A percentile compares a stretch with the other conserved stretches of the same genome.
phyloP scores from a whole-genome alignment of 2,113 vertebrate species.

The Onychostoma macrolepis region DNA sequence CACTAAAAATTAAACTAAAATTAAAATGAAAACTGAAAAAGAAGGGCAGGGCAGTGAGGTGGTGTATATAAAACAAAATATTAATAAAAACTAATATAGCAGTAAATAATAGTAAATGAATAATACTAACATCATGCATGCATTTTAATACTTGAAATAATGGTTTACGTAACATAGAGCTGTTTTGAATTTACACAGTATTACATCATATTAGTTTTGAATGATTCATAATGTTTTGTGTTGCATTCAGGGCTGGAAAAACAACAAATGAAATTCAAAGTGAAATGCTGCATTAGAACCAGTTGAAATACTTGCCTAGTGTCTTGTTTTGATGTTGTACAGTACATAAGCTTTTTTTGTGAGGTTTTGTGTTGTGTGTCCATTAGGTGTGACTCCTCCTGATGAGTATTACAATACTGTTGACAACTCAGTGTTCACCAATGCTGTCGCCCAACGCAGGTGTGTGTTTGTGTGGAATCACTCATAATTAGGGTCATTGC shows the following conservation, averaged over 20 bases:
- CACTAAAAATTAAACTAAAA: no score
- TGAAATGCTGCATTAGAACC: background rate
- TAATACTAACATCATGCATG: no score
- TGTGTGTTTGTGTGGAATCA: conserved; percentile 60
- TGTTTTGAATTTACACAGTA: background rate
- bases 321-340: no score
- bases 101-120: no score
- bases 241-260: background rate
- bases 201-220: background rate
- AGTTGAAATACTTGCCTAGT: no score
- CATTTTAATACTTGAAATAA: no score
- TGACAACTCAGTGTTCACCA: conserved; percentile 92
- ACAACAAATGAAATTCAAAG: background rate
- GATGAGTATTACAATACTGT: conserved; percentile 88
- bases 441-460: conserved; percentile 86
- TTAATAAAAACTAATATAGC: no score
- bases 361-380: background rate
- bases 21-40: no score
- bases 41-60: no score
- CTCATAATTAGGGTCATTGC: background rate
- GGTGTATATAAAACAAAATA: no score
- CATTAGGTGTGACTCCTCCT: conserved; percentile 91
- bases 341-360: background rate
- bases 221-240: background rate
- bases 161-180: background rate